Conservation (phyloP, 2,113 vertebrate species). For the Ciconia maguari region DNA sequence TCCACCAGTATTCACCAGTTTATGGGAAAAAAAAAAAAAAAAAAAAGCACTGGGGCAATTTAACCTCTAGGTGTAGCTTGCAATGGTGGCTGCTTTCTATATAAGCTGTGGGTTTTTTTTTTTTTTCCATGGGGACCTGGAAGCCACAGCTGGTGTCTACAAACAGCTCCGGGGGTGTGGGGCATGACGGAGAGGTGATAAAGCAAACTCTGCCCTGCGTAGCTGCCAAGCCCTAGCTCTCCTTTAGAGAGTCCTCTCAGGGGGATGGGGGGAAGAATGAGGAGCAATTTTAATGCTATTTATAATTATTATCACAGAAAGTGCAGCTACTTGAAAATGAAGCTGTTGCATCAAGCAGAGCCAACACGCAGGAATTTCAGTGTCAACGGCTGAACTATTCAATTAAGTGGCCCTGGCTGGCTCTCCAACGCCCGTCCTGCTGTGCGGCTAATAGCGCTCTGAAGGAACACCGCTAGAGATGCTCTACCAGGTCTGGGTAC, state of each 20-base stretch:
- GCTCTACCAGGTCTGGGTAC: not conserved
- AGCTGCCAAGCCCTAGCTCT: not conserved
- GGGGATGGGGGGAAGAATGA: fast-evolving
- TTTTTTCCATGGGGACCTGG: not conserved
- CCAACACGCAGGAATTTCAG: not conserved
- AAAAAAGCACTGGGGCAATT: not conserved
- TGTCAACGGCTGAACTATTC: not conserved
- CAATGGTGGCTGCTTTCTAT: not conserved
- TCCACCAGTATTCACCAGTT: not conserved
- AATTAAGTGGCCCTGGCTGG: not conserved
- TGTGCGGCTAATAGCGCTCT: not conserved
- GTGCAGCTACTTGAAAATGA: not conserved
- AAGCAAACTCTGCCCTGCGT: not conserved
- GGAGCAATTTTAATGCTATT: not conserved
- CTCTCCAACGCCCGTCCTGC: not conserved
- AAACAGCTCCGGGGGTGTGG: fast-evolving
- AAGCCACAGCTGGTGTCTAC: not conserved
- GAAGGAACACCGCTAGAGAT: not conserved
- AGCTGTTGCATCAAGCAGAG: not conserved
- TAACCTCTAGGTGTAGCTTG: not conserved
- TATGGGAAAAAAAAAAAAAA: fast-evolving
- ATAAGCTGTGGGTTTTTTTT: not conserved
- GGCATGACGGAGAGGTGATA: not conserved
- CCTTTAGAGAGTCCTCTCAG: not conserved
- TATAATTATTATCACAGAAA: not conserved